Conservation (phyloP, 2,113 vertebrate genomes). For the Hydrolagus affinis region DNA sequence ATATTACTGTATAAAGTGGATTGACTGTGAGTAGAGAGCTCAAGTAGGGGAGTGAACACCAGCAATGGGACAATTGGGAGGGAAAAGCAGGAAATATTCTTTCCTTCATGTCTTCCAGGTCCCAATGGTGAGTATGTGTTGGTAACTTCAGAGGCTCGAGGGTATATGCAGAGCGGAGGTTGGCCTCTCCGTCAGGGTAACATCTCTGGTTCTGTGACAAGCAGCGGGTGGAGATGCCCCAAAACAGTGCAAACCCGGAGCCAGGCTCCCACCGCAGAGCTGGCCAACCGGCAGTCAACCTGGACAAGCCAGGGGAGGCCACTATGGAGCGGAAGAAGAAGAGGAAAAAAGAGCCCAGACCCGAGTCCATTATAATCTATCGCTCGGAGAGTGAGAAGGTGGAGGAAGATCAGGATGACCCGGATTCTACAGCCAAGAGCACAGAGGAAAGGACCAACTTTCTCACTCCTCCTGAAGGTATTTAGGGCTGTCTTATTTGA, state of each 20-base stretch:
- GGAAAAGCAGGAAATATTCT: no score
- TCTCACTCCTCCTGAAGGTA: constrained; percentile 81
- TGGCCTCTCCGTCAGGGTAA: no score
- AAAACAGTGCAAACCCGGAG: constrained; percentile 44
- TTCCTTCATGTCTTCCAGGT: no score
- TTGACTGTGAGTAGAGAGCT: no score
- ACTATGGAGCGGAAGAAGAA: constrained; percentile 65
- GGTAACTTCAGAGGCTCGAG: no score
- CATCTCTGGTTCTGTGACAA: no score
- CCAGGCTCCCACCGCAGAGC: constrained; percentile 50
- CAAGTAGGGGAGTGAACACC: no score
- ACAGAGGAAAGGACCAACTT: constrained; percentile 80
- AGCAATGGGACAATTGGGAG: no score
- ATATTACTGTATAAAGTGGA: no score
- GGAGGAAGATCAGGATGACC: constrained; percentile 63
- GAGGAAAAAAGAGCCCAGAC: constrained; percentile 77
- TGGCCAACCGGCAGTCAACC: constrained; percentile 47
- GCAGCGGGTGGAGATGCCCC: constrained; percentile 37
- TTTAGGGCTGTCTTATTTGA: constrained; percentile 20
- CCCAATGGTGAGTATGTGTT: no score
- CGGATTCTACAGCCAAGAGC: constrained; percentile 66
- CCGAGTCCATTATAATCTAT: constrained; percentile 90
- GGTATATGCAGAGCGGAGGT: no score
- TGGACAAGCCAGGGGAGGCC: constrained; percentile 65
- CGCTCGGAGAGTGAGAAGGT: constrained; percentile 72